Base-by-base conservation (phyloP, 2,888 invertebrate genomes). In the Drosophila mulleri region DNA sequence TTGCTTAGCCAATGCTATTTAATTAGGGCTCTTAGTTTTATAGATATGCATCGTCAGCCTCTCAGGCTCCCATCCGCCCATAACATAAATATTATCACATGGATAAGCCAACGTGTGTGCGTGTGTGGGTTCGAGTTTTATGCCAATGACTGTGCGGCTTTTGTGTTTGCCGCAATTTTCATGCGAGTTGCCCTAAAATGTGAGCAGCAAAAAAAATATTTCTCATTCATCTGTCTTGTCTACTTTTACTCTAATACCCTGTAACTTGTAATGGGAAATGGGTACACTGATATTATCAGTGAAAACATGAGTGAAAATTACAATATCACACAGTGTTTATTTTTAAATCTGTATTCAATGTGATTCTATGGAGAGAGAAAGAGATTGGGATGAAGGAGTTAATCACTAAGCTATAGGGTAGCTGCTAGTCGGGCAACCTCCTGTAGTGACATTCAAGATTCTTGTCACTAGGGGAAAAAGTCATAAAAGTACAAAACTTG, bases 1-100 rank as follows among this genome's bases (percentile, higher is more conserved):
- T 82, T 68, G 72, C 78, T 81, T 67, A 86, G 64, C 62, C 74
- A 74, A 72, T 74, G 84, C 65, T 71, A 89, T 84, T 84, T 89
- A 84, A 84, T 84, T 84, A 79, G 82, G 62, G 70, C 78, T 62
- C 54, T 88, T 68, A 70, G 71, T 82, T 72, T 65, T 75, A 74
- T 70, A 58, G 29, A 62, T 71, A 47, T 45, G 52, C 54, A 75
- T 80, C 47, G 39, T 23, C 44, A 37, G 35, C 42, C n/a, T 23
- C 44, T 14, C 12, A 9, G 11, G 20, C 26, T 29, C 5, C 47
- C 6, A 12, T 23, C 20, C 12, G 12, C 53, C 14, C n/a, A 18
- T n/a, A 39, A 32, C 50, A 52, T 45, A 58, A 47, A 56, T 77
- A 63, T 73, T 76, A 76, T 83, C 73, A 66, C 67, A 66, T 70